Conservation (phyloP, 2,888 invertebrate genomes). For the Drosophila helvetica region DNA sequence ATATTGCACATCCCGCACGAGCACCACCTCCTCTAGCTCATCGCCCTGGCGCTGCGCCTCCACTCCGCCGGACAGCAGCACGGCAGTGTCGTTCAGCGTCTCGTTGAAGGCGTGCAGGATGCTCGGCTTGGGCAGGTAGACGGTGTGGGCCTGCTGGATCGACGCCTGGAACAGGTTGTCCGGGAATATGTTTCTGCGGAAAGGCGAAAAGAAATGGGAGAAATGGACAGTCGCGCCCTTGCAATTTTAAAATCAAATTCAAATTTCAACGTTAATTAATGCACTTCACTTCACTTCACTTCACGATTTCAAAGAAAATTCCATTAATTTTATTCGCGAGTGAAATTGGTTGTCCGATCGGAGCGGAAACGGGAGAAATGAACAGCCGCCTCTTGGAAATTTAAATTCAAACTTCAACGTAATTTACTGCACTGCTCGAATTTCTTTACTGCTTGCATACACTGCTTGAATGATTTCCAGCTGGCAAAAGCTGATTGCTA, state of each 20-base stretch:
- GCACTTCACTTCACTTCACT: not conserved
- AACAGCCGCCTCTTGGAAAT: too few relatives aligned
- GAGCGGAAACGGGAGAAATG: too few relatives aligned
- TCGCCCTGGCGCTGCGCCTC: conserved; percentile 81
- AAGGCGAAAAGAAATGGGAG: not conserved
- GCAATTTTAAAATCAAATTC: not conserved
- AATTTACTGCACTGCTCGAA: too few relatives aligned
- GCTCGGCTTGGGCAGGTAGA: conserved; percentile 86
- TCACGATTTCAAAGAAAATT: too few relatives aligned
- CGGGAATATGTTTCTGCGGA: conserved; percentile 92
- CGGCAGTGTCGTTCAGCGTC: conserved; percentile 84
- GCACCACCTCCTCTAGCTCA: conserved; percentile 77
- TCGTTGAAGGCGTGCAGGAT: conserved; percentile 85
- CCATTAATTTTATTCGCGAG: too few relatives aligned
- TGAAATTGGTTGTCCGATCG: not conserved
- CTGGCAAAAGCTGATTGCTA: too few relatives aligned
- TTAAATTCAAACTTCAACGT: not conserved
- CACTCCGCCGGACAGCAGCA: conserved; percentile 29
- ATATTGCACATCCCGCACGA: conserved; percentile 84
- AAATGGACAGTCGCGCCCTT: not conserved
- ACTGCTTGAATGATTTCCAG: not conserved
- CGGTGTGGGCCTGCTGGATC: conserved; percentile 93
- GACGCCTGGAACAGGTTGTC: conserved; percentile 96
- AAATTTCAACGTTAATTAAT: not conserved
- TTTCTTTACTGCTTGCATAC: not conserved